Evolutionary conservation across 2,797 vertebrate species (phyloP).

Genomic region (Parambassis ranga): DNA sequence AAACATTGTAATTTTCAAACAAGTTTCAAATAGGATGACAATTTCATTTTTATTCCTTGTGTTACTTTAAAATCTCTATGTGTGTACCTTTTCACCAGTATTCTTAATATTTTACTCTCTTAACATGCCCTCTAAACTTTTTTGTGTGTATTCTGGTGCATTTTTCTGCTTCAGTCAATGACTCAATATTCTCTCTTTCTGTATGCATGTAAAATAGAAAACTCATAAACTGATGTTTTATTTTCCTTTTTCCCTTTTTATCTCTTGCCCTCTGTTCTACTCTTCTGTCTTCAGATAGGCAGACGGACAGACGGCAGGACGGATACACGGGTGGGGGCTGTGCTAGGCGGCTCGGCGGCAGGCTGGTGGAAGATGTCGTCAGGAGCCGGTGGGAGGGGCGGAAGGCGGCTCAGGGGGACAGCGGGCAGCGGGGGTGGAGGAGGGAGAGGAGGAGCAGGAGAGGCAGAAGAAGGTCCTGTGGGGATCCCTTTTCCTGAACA

Average conservation of each 20-base stretch:
- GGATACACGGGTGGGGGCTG: conserved; percentile 84
- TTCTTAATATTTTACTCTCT: not conserved
- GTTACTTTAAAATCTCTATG: not conserved
- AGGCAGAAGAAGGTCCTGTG: conserved; percentile 92
- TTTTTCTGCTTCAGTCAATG: conserved; percentile 11
- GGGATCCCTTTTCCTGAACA: conserved; percentile 99
- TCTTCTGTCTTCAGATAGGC: conserved; percentile 71
- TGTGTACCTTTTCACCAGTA: not conserved
- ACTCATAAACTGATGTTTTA: conserved; percentile 21
- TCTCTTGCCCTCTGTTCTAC: conserved; percentile 16
- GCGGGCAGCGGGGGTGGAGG: conserved; percentile 62
- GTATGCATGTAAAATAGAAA: conserved; percentile 12
- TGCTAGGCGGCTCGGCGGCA: conserved; percentile 86
- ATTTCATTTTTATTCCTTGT: too few species aligned
- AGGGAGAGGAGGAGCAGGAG: conserved; percentile 65
- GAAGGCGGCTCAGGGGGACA: conserved; percentile 75
- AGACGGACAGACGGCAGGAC: conserved; percentile 86
- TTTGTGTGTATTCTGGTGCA: not conserved
- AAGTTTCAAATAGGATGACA: too few species aligned
- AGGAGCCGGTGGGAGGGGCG: conserved; percentile 84
- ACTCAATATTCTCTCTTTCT: conserved; percentile 31
- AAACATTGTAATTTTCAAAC: too few species aligned
- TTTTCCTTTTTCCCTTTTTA: conserved; percentile 8
- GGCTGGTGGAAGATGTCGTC: conserved; percentile 90
- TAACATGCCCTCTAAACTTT: not conserved